These are phyloP conservation scores for Brachionus plicatilis DNA, from an alignment of 1,140 invertebrate genomes.

Conservation along the genomic window DNA sequence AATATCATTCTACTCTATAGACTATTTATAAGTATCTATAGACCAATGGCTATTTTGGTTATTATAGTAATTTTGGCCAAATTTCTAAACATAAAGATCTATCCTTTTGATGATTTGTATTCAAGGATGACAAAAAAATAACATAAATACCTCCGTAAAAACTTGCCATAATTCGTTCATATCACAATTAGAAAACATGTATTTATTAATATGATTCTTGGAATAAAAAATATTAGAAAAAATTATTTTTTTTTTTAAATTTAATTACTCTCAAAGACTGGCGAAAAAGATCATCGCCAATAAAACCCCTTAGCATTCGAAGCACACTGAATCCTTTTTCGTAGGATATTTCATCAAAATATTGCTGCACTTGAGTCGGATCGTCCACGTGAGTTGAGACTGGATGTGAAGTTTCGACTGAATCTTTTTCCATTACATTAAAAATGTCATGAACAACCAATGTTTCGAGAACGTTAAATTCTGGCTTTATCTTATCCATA, in stretches of 20 bases:
- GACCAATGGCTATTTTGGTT: conserved; percentile 44
- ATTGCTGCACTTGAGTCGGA: conserved; percentile 50
- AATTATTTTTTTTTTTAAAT: background rate
- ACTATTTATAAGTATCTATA: conserved; percentile 42
- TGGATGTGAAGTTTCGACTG: conserved; percentile 58
- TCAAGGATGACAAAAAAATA: background rate
- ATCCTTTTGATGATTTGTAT: conserved; percentile 19
- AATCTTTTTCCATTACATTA: conserved; percentile 53
- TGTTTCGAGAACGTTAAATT: conserved; percentile 47
- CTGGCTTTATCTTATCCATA: conserved; percentile 48
- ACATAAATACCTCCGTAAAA: conserved; percentile 53
- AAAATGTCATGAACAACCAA: conserved; percentile 47
- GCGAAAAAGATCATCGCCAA: conserved; percentile 50
- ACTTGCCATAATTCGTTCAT: conserved; percentile 56
- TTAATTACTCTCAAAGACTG: conserved; percentile 46
- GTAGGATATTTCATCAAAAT: conserved; percentile 53
- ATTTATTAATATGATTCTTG: conserved; percentile 49
- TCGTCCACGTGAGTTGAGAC: conserved; percentile 50
- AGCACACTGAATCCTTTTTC: conserved; percentile 54
- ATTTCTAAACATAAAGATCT: background rate
- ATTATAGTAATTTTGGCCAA: conserved; percentile 43
- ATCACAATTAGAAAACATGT: conserved; percentile 52
- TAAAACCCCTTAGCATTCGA: conserved; percentile 50
- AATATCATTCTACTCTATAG: background rate
- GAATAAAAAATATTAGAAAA: background rate